These are phyloP conservation scores for Limnephilus rhombicus DNA, from an alignment of 2,888 invertebrate species.

Conservation along the genomic window DNA sequence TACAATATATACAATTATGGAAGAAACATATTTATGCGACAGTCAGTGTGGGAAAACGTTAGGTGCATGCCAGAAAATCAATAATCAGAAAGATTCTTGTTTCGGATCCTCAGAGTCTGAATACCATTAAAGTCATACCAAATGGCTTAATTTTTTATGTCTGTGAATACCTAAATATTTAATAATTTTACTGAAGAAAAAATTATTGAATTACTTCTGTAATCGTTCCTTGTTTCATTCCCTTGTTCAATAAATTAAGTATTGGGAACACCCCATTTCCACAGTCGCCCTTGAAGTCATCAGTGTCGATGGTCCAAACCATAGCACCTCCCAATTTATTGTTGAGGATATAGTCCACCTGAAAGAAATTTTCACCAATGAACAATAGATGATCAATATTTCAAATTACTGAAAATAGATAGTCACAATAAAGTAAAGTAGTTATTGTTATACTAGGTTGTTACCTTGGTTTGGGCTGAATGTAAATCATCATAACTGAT, in stretches of 20 bases:
- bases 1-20: too few species aligned
- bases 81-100: background rate
- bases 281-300: slow-evolving; percentile 78
- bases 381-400: background rate
- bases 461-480: slow-evolving; percentile 76
- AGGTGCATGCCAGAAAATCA: too few species aligned
- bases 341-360: slow-evolving; percentile 52
- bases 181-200: too few species aligned
- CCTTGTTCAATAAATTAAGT: slow-evolving; percentile 28
- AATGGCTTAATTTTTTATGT: too few species aligned
- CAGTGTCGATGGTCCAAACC: slow-evolving; percentile 81
- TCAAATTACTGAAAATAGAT: background rate
- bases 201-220: background rate
- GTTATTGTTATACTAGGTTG: background rate
- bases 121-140: background rate
- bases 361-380: background rate
- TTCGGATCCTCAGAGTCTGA: background rate
- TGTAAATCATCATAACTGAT: slow-evolving; percentile 82
- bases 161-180: too few species aligned
- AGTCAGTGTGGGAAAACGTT: too few species aligned
- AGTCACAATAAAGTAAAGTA: background rate
- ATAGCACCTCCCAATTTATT: slow-evolving; percentile 77
- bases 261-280: slow-evolving; percentile 67
- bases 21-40: too few species aligned
- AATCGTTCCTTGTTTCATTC: slow-evolving; percentile 11